phyloP scores from a whole-genome alignment of 2,888 invertebrate genomes.

The Argyra leucocephala region DNA sequence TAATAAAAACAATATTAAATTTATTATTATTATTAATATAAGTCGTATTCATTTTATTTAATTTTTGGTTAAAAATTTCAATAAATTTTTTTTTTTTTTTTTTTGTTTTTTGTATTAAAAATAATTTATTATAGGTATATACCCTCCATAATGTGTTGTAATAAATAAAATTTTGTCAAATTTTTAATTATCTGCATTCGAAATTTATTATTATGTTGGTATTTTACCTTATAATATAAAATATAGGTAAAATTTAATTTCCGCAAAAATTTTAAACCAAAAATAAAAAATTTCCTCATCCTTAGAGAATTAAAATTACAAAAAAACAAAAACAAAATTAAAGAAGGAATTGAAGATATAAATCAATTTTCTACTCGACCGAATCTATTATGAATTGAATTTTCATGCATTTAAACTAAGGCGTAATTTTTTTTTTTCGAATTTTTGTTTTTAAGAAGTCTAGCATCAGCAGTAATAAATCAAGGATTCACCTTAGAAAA shows the following conservation, averaged over 20 bases:
- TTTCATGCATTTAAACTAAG: background rate
- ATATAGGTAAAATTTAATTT: too few species aligned
- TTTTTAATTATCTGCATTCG: background rate
- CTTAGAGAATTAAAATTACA: background rate
- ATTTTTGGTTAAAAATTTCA: too few species aligned
- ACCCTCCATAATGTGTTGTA: too few species aligned
- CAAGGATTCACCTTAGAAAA: background rate
- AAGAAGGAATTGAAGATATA: background rate
- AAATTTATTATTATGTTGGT: too few species aligned
- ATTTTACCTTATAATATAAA: too few species aligned
- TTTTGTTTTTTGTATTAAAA: too few species aligned
- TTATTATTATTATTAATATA: too few species aligned
- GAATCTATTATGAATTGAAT: background rate
- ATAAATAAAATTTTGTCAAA: conserved; percentile 3
- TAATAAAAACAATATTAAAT: too few species aligned
- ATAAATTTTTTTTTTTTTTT: too few species aligned
- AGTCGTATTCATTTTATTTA: too few species aligned
- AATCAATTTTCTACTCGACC: conserved; percentile 3
- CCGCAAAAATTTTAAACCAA: too few species aligned
- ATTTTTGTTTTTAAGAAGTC: background rate
- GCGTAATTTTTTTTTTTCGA: background rate
- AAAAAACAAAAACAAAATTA: background rate
- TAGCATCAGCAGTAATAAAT: background rate
- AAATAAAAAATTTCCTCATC: background rate
- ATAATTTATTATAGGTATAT: too few species aligned